Base-by-base conservation (phyloP, 2,113 vertebrate genomes). In the Trematomus loennbergii region DNA sequence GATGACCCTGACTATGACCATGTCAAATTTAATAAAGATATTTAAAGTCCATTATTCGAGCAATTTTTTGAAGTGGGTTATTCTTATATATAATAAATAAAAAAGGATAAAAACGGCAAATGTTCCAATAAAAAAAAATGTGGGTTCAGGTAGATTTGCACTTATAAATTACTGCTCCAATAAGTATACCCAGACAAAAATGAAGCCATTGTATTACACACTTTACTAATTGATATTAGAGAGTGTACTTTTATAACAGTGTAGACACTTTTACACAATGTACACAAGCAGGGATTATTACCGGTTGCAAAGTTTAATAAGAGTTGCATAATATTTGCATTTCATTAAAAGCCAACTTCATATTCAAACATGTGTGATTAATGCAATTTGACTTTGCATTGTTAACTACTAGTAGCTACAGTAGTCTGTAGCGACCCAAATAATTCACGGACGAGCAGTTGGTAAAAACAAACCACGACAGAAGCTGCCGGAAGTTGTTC, bases 241-340 rank as follows among this genome's bases (percentile, higher is more conserved):
- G n/a, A 49, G 61, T 15, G 5, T 3, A 22, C 49, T 53, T 12
- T 40, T 9, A 50, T 16, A 53, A 20, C 62, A 61, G 2, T 10
- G 0, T 22, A 48, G 18, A 40, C 52, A 69, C 43, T 22, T 54
- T 43, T 15, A 25, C 33, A 53, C 4, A 45, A 18, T 54, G 4
- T 48, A 29, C 18, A 57, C 0, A 8, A 60, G 16, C 12, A 45
- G 7, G 18, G 4, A 49, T 13, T 61, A 54, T 20, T 49, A 17
- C 13, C 33, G 1, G 0, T 52, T 36, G 0, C 0, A 0, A 59
- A 10, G 25, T 52, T 59, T 25, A 3, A 3, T 43, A 29, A 29
- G 16, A 59, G 60, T 17, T 29, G 13, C 13, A 54, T 33, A 46
- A 40, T 40, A 8, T 40, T 40, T 60, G 16, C 25, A 46, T 12